These are phyloP conservation scores for Dryococelus australis DNA, from an alignment of 2,888 invertebrate genomes.

Conservation along the genomic window DNA sequence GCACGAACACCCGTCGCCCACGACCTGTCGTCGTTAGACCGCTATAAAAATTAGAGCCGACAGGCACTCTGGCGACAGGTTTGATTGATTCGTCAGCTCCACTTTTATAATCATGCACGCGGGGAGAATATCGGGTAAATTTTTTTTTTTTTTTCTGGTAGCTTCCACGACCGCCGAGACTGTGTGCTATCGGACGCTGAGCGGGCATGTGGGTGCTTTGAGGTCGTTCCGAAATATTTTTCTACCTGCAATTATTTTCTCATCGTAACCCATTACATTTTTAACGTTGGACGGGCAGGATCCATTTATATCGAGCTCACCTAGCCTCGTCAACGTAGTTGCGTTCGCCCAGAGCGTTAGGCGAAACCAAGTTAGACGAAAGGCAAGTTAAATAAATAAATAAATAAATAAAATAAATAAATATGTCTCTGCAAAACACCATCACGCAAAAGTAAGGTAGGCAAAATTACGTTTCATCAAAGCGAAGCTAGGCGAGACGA, in stretches of 20 bases:
- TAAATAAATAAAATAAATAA: no score
- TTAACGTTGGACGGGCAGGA: neutral
- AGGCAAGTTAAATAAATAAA: no score
- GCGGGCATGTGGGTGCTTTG: neutral
- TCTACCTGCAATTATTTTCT: neutral
- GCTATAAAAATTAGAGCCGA: neutral
- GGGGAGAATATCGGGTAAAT: neutral
- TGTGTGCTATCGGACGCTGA: neutral
- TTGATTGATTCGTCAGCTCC: slow-evolving; percentile 16
- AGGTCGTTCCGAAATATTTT: neutral
- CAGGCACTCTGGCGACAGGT: neutral
- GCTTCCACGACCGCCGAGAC: neutral
- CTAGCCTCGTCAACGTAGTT: no score
- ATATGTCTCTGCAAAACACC: no score
- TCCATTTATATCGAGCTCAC: neutral
- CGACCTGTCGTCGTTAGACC: neutral
- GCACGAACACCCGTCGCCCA: neutral
- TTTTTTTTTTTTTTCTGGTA: neutral
- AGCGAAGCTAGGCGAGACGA: no score
- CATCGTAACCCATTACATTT: neutral
- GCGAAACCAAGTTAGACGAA: no score
- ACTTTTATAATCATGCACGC: neutral
- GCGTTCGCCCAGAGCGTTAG: no score
- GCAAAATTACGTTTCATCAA: no score
- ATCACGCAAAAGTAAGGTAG: no score